A percentile compares a stretch with the other conserved stretches of the same genome.
Evolutionary conservation across 2,888 invertebrate species (phyloP).

Genomic region (Mesoligia furuncula): DNA sequence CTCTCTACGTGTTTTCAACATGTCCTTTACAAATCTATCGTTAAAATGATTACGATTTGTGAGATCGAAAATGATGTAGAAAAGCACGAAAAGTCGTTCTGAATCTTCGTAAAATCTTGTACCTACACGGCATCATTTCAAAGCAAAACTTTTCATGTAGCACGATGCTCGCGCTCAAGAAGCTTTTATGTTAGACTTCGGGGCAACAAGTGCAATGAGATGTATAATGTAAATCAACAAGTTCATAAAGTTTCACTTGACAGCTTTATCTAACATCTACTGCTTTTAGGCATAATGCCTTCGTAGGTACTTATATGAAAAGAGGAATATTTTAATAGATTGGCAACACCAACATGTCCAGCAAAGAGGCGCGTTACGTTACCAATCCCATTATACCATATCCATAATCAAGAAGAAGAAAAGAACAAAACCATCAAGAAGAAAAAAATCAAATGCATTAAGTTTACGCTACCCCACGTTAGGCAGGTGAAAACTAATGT

Average conservation of each 20-base stretch:
- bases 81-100: neutral
- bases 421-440: too few relatives aligned
- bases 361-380: neutral
- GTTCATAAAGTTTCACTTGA: constrained; percentile 11
- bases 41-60: neutral
- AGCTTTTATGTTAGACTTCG: constrained; percentile 15
- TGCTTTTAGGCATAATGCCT: neutral
- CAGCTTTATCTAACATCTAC: neutral
- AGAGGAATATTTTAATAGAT: neutral
- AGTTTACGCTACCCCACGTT: too few relatives aligned
- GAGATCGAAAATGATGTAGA: neutral
- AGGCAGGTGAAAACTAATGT: too few relatives aligned
- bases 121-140: neutral
- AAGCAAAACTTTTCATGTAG: constrained; percentile 18
- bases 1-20: neutral
- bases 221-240: constrained; percentile 20
- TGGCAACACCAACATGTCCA: neutral
- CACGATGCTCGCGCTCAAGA: constrained; percentile 3
- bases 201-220: constrained; percentile 36
- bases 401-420: too few relatives aligned
- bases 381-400: neutral
- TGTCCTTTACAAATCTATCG: neutral
- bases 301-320: too few relatives aligned
- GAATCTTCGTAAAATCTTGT: constrained; percentile 20
- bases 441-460: too few relatives aligned